Base-by-base conservation (phyloP, 2,113 vertebrate species). In the Chlorodrepanis virens region DNA sequence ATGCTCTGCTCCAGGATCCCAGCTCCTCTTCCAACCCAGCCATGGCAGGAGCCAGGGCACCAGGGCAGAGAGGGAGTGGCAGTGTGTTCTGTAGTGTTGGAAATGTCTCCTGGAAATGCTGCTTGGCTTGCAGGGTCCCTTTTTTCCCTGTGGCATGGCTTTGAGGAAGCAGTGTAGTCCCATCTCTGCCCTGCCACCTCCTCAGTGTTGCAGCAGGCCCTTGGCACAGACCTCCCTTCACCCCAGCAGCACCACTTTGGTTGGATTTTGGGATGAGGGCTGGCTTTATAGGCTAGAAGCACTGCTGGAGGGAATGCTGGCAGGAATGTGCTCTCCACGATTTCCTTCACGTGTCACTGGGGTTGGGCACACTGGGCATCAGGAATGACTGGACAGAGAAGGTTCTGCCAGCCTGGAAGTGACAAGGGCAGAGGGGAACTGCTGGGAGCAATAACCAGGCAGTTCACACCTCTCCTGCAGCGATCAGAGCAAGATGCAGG, bases 331-430 rank as follows among this genome's bases (percentile, higher is more conserved):
- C 35, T 15, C 31, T 35, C 33, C 10, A 14, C 0, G 1, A 13
- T 49, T n/a, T 28, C 42, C 42, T 27, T 24, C 4, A 0, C 8
- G n/a, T 74, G 10, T 21, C 14, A 0, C 29, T 53, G 45, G 27
- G 10, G 8, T 17, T 69, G 49, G 53, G 23, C 57, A 47, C 75
- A 7, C 28, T 31, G 40, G 72, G 13, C 31, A 29, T 70, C 35
- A 9, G 47, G 23, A 56, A 17, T 42, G 49, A 25, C 15, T 59
- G 75, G 40, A 8, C 21, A 33, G 40, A 15, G 49, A 2, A 21
- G 45, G 20, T 82, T 71, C 50, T 72, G 82, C 47, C 40, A 68
- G n/a, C 42, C 20, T 83, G 31, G 45, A 40, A 33, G 7, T 71
- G 65, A 42, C 35, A 71, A 20, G 40, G 35, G 60, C 65, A 31